phyloP scores from a whole-genome alignment of 2,113 vertebrate genomes.

The Passer domesticus region DNA sequence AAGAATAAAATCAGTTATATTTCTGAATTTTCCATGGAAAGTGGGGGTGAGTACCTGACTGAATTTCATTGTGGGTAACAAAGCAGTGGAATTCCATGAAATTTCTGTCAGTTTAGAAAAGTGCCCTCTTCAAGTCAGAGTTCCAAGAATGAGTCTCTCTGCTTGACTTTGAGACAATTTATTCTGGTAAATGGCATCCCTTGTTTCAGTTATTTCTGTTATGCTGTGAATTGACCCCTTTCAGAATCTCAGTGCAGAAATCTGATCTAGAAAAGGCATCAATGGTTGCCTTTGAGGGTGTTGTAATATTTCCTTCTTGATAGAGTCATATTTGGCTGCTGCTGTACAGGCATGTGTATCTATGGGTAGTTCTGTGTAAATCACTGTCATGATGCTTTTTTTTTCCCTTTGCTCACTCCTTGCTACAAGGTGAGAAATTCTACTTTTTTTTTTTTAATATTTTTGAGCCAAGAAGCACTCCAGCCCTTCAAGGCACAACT shows the following conservation, averaged over 20 bases:
- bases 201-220: not conserved
- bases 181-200: not conserved
- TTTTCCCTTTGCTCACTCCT: not conserved
- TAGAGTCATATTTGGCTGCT: not conserved
- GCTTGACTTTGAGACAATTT: not conserved
- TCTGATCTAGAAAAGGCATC: not conserved
- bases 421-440: not conserved
- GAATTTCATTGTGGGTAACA: not conserved
- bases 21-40: not conserved
- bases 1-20: not conserved
- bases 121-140: not conserved
- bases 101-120: not conserved
- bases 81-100: not conserved
- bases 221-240: not conserved
- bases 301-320: not conserved
- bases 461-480: not conserved
- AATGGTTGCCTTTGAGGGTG: not conserved
- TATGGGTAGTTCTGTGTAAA: not conserved
- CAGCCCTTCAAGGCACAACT: not conserved
- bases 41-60: not conserved
- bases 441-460: not conserved
- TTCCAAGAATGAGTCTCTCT: not conserved
- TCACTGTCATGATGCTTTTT: not conserved
- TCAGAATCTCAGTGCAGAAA: not conserved
- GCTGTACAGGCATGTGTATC: not conserved